Evolutionary conservation across 1,140 invertebrate genomes (phyloP).

Genomic region (Tribolium castaneum): DNA sequence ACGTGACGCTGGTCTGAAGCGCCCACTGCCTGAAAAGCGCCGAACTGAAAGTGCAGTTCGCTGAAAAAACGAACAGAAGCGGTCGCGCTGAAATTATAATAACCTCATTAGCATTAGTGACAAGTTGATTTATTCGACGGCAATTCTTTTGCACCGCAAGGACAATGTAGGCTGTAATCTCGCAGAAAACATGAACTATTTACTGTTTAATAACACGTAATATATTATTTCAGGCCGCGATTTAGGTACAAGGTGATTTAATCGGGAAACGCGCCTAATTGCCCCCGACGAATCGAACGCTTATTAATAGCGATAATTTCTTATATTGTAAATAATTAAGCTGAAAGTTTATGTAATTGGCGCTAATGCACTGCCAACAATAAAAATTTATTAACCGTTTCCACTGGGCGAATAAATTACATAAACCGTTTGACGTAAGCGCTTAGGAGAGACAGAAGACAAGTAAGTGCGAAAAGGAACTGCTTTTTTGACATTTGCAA

Average conservation of each 20-base stretch:
- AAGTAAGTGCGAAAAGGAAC: neutral
- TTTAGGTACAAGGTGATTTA: neutral
- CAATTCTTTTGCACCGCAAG: constrained; percentile 22
- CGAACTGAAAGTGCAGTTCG: constrained; percentile 4
- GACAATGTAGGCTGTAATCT: constrained; percentile 25
- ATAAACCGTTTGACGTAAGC: constrained; percentile 20
- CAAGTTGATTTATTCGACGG: constrained; percentile 26
- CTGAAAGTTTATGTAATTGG: constrained; percentile 22
- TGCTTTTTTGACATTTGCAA: neutral
- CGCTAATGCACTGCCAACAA: constrained; percentile 12
- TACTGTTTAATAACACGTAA: constrained; percentile 20
- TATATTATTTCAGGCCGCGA: constrained; percentile 5
- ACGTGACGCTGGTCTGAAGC: constrained; percentile 11
- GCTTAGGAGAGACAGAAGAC: neutral
- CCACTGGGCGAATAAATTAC: constrained; percentile 29
- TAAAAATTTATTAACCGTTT: constrained; percentile 35
- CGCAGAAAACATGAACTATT: constrained; percentile 17
- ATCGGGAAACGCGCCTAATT: neutral
- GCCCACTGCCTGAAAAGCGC: constrained; percentile 11
- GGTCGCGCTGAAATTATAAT: constrained; percentile 34
- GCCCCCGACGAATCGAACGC: neutral
- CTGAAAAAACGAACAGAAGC: constrained; percentile 24
- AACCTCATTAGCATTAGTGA: constrained; percentile 34
- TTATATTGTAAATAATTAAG: constrained; percentile 19
- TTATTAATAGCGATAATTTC: constrained; percentile 13